These are phyloP conservation scores for Brenthis daphne DNA, from an alignment of 2,888 invertebrate genomes.

Conservation along the genomic window DNA sequence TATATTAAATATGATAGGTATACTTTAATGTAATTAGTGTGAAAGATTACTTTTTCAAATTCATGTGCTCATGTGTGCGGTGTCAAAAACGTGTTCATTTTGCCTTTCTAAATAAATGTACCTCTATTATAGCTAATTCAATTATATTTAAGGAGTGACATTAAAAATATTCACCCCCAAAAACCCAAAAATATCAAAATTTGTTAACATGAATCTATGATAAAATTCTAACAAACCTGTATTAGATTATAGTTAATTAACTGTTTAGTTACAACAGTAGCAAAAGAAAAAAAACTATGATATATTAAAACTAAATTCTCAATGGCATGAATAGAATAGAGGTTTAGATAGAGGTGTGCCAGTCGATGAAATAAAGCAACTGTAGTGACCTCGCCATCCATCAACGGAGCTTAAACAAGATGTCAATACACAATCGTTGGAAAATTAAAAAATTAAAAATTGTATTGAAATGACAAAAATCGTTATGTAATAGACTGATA, in stretches of 20 bases:
- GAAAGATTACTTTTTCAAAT: slow-evolving; percentile 2
- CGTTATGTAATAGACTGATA: too few relatives aligned
- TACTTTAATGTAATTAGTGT: slow-evolving; percentile 13
- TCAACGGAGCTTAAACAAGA: slow-evolving; percentile 39
- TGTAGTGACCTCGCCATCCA: slow-evolving; percentile 55
- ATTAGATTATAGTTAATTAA: slow-evolving; percentile 71
- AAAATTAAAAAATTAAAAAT: too few relatives aligned
- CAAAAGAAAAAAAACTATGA: slow-evolving; percentile 60
- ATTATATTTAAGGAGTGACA: slow-evolving; percentile 2
- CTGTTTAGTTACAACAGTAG: slow-evolving; percentile 78
- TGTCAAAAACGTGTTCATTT: slow-evolving; percentile 12
- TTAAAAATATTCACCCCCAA: slow-evolving; percentile 10
- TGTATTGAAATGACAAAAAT: too few relatives aligned
- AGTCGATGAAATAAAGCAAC: slow-evolving; percentile 66
- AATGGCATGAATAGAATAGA: slow-evolving; percentile 63
- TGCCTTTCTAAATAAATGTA: not conserved
- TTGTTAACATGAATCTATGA: slow-evolving; percentile 52
- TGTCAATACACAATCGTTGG: too few relatives aligned
- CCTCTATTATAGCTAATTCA: slow-evolving; percentile 9
- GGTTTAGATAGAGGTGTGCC: slow-evolving; percentile 67
- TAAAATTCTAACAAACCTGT: slow-evolving; percentile 48
- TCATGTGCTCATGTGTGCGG: slow-evolving; percentile 7
- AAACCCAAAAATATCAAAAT: slow-evolving; percentile 36
- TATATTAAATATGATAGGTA: not conserved
- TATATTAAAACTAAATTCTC: slow-evolving; percentile 61